Evolutionary conservation across 2,113 vertebrate genomes (phyloP).

Genomic region (Neogobius melanostomus): DNA sequence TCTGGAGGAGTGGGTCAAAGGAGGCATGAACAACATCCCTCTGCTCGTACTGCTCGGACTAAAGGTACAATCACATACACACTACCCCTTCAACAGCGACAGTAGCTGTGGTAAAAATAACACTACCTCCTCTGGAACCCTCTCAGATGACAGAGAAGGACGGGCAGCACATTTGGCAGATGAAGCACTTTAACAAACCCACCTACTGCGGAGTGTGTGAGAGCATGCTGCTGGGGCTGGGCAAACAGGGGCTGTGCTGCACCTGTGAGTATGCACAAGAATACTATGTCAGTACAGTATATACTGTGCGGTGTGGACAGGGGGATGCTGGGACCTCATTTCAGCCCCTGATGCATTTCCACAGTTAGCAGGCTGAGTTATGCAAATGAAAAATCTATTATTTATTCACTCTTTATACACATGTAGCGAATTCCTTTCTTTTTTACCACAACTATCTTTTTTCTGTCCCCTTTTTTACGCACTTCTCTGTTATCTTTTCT

Average conservation of each 20-base stretch:
- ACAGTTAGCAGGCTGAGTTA: too few species aligned
- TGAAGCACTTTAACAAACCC: conserved; percentile 88
- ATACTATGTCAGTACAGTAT: too few species aligned
- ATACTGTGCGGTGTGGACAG: too few species aligned
- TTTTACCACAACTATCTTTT: too few species aligned
- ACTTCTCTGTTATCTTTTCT: too few species aligned
- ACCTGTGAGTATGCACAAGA: conserved; percentile 70
- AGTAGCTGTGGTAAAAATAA: background rate
- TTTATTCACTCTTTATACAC: too few species aligned
- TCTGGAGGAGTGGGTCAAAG: conserved; percentile 88
- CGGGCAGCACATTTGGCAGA: conserved; percentile 88
- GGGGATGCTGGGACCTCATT: too few species aligned
- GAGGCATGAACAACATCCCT: conserved; percentile 89
- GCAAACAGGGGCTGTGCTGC: conserved; percentile 90
- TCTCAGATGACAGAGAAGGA: conserved; percentile 84
- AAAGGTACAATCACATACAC: conserved; percentile 66
- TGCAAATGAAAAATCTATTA: too few species aligned
- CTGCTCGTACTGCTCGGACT: conserved; percentile 89
- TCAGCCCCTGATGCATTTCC: too few species aligned
- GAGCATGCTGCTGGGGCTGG: conserved; percentile 84
- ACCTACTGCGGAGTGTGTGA: conserved; percentile 88
- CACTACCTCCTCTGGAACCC: background rate
- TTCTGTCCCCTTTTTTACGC: too few species aligned
- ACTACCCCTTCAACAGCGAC: too few species aligned
- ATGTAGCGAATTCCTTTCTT: too few species aligned